Percentiles rank a stretch among this genome's conserved stretches.
Evolutionary conservation across 2,797 vertebrate species (phyloP).

Genomic region (Notamacropus eugenii): DNA sequence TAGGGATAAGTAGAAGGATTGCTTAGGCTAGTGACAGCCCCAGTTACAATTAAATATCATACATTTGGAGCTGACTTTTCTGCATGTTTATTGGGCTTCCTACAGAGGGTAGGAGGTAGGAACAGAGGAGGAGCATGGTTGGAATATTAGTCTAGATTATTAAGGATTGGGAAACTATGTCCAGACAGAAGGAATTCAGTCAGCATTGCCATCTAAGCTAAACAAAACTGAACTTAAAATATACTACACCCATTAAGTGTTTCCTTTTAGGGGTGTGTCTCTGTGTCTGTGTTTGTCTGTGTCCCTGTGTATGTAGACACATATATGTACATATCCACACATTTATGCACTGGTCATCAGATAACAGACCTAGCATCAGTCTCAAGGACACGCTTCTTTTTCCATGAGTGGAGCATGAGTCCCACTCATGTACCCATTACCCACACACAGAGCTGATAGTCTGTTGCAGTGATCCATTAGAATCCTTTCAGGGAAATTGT

Average conservation of each 20-base stretch:
- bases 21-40: not conserved
- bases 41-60: not conserved
- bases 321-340: not conserved
- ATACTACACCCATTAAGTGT: not conserved
- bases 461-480: not conserved
- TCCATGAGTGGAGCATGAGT: not conserved
- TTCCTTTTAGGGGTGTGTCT: not conserved
- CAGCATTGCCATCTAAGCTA: not conserved
- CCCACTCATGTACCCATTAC: not conserved
- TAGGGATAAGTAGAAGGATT: not conserved
- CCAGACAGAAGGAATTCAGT: not conserved
- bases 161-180: not conserved
- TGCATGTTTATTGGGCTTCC: not conserved
- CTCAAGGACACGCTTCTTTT: not conserved
- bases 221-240: not conserved
- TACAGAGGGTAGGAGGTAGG: not conserved
- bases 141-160: not conserved
- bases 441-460: fast-evolving
- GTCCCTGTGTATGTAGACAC: not conserved
- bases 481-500: not conserved
- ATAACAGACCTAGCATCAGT: not conserved
- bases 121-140: not conserved
- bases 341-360: not conserved
- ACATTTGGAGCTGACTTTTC: not conserved
- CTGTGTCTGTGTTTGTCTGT: too few relatives aligned